phyloP scores from a whole-genome alignment of 1,140 invertebrate species.

The Mactra quadrangularis region DNA sequence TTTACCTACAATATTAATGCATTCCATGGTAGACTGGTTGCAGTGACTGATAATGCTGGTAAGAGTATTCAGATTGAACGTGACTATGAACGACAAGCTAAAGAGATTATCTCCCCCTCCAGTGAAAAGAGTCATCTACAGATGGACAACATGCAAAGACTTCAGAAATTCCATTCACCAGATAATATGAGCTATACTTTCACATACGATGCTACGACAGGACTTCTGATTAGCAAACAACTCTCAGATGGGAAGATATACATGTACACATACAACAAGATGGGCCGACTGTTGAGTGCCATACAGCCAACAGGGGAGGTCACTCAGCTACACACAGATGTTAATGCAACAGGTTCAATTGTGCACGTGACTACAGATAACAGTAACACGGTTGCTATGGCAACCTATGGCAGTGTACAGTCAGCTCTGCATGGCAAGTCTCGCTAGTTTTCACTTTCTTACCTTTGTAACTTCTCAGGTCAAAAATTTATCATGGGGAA shows the following conservation, averaged over 20 bases:
- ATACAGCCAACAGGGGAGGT: slow-evolving; percentile 95
- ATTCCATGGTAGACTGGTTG: slow-evolving; percentile 96
- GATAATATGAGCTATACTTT: slow-evolving; percentile 97
- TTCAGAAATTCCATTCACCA: slow-evolving; percentile 94
- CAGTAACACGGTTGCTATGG: slow-evolving; percentile 80
- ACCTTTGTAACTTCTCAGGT: slow-evolving; percentile 33
- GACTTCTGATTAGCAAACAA: slow-evolving; percentile 88
- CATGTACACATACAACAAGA: slow-evolving; percentile 94
- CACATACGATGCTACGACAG: slow-evolving; percentile 95
- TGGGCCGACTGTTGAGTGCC: slow-evolving; percentile 92
- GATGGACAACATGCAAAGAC: slow-evolving; percentile 92
- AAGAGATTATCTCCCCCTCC: slow-evolving; percentile 97
- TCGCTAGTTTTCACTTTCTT: slow-evolving; percentile 63
- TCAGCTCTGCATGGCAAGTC: slow-evolving; percentile 83
- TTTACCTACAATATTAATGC: slow-evolving; percentile 99
- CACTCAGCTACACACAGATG: slow-evolving; percentile 87
- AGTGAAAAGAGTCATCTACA: slow-evolving; percentile 95
- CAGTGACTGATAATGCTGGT: slow-evolving; percentile 95
- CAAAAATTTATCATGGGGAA: slow-evolving; percentile 12
- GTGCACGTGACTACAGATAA: slow-evolving; percentile 81
- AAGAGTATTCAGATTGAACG: slow-evolving; percentile 93
- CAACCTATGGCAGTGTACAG: slow-evolving; percentile 83
- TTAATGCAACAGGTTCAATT: slow-evolving; percentile 82
- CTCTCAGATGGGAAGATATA: slow-evolving; percentile 93
- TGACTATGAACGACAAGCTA: slow-evolving; percentile 88